These are phyloP conservation scores for Cantharis lateralis DNA, from an alignment of 2,888 invertebrate genomes.

Conservation along the genomic window DNA sequence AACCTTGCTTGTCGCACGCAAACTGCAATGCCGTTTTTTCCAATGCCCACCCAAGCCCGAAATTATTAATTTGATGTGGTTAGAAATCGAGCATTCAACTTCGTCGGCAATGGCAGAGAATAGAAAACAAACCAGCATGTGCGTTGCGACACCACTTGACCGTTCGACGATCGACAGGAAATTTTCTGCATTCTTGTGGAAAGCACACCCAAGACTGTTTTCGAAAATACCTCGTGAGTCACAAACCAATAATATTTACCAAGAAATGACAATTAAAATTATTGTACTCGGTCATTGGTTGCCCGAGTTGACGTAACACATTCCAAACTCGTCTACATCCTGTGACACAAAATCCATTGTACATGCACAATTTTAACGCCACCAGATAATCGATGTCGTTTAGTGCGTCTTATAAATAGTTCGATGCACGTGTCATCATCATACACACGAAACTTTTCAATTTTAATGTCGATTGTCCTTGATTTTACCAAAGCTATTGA, in stretches of 20 bases:
- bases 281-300: conserved; percentile 40
- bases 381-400: neutral
- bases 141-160: neutral
- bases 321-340: conserved; percentile 38
- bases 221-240: neutral
- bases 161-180: neutral
- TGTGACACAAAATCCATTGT: conserved; percentile 28
- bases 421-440: neutral
- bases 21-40: neutral
- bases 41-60: neutral
- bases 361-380: conserved; percentile 9
- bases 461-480: conserved; percentile 25
- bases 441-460: conserved; percentile 7
- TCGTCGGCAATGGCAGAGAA: neutral
- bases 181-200: neutral
- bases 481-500: conserved; percentile 31
- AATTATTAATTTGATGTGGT: neutral
- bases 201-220: neutral
- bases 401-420: neutral
- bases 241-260: conserved; percentile 12
- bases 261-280: neutral
- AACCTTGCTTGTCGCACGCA: neutral
- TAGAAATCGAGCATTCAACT: neutral
- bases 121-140: neutral
- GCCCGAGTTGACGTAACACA: conserved; percentile 42